phyloP scores from a whole-genome alignment of 2,888 invertebrate species.

The Acronicta alni region DNA sequence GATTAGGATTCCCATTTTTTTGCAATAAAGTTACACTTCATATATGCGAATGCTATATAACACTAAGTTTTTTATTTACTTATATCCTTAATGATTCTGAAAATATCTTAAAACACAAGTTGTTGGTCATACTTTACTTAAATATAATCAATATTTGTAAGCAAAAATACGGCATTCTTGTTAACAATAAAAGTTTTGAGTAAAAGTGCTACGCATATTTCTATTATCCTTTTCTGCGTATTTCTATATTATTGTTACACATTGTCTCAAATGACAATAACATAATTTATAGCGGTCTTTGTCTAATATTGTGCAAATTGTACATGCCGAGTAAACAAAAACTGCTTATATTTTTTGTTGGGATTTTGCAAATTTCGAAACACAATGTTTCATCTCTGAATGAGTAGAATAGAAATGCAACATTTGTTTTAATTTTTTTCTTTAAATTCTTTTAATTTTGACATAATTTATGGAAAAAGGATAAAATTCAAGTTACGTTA shows the following conservation, averaged over 20 bases:
- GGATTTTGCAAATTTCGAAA: slow-evolving; percentile 47
- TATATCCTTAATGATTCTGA: slow-evolving; percentile 3
- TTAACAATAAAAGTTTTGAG: slow-evolving; percentile 46
- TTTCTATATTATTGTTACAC: slow-evolving; percentile 45
- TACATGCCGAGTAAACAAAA: slow-evolving; percentile 53
- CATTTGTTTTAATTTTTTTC: slow-evolving; percentile 9
- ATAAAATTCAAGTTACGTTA: slow-evolving; percentile 29
- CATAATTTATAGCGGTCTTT: slow-evolving; percentile 54
- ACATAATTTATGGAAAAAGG: slow-evolving; percentile 18
- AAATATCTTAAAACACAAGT: neutral
- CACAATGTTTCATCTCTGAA: slow-evolving; percentile 38
- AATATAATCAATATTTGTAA: slow-evolving; percentile 31
- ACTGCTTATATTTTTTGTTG: slow-evolving; percentile 52
- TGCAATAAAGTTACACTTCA: neutral
- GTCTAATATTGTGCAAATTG: slow-evolving; percentile 66
- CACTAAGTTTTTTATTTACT: too few relatives aligned
- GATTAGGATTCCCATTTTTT: neutral
- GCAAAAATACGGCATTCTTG: slow-evolving; percentile 27
- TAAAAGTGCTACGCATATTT: slow-evolving; percentile 39
- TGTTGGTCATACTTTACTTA: slow-evolving; percentile 9
- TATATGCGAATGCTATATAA: too few relatives aligned
- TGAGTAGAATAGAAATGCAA: slow-evolving; percentile 27
- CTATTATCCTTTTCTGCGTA: slow-evolving; percentile 48
- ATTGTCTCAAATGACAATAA: slow-evolving; percentile 51
- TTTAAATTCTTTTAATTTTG: slow-evolving; percentile 16